Evolutionary conservation across 2,888 invertebrate genomes (phyloP).

Genomic region (Helleia helle): DNA sequence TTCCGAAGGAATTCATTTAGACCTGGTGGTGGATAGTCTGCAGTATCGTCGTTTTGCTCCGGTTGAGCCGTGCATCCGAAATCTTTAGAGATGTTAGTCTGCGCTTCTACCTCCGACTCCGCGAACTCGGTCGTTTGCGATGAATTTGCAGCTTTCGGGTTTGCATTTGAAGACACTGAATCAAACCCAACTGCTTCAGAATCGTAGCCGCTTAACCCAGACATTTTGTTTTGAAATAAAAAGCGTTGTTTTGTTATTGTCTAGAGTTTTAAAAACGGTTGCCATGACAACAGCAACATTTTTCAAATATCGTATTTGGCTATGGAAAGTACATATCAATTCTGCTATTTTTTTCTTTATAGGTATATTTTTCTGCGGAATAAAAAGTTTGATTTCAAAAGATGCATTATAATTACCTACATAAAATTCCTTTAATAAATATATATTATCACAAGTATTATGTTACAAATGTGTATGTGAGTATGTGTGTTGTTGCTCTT

Average conservation of each 20-base stretch:
- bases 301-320: background rate
- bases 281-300: constrained; percentile 17
- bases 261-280: too few relatives aligned
- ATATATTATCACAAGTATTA: too few relatives aligned
- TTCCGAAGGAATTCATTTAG: constrained; percentile 49
- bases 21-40: constrained; percentile 43
- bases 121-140: constrained; percentile 47
- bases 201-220: constrained; percentile 50
- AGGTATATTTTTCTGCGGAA: too few relatives aligned
- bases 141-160: constrained; percentile 28
- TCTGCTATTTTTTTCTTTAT: too few relatives aligned
- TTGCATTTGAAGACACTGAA: constrained; percentile 31
- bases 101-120: constrained; percentile 33
- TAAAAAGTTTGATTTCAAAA: too few relatives aligned
- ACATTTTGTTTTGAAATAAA: constrained; percentile 32
- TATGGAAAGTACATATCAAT: background rate
- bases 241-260: constrained; percentile 21
- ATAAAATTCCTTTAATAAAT: too few relatives aligned
- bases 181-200: constrained; percentile 53
- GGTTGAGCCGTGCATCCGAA: constrained; percentile 35
- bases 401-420: too few relatives aligned
- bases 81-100: constrained; percentile 36
- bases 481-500: too few relatives aligned
- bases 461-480: too few relatives aligned
- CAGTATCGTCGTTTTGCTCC: constrained; percentile 32